Evolutionary conservation across 2,888 invertebrate species (phyloP).

Genomic region (Mystacides longicornis): DNA sequence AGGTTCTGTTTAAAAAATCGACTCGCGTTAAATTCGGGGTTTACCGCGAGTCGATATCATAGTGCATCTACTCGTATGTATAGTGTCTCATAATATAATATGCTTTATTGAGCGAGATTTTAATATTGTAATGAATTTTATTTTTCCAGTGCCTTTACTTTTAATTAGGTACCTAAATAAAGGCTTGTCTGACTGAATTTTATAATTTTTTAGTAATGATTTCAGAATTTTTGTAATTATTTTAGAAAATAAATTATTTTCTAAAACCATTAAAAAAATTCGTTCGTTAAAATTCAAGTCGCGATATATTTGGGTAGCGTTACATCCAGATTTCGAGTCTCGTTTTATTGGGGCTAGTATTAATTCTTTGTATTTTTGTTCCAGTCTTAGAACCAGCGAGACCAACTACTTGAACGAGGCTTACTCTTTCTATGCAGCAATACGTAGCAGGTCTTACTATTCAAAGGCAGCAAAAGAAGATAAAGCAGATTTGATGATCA

Average conservation of each 20-base stretch:
- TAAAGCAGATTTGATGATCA: constrained; percentile 92
- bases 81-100: too few relatives aligned
- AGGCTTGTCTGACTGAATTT: too few relatives aligned
- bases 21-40: too few relatives aligned
- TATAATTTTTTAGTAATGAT: too few relatives aligned
- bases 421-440: constrained; percentile 93
- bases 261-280: background rate
- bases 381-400: constrained; percentile 89
- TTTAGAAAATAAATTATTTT: background rate
- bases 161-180: too few relatives aligned
- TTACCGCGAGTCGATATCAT: too few relatives aligned
- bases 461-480: constrained; percentile 90
- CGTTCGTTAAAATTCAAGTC: background rate
- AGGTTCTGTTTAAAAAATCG: too few relatives aligned
- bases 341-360: background rate
- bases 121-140: too few relatives aligned
- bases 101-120: too few relatives aligned
- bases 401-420: constrained; percentile 94
- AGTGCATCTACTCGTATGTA: too few relatives aligned
- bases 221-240: too few relatives aligned
- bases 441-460: constrained; percentile 88
- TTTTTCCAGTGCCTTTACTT: too few relatives aligned
- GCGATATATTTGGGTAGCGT: background rate
- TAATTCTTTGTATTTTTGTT: constrained; percentile 31
- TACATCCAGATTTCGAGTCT: background rate